phyloP scores from a whole-genome alignment of 2,888 invertebrate genomes.

The Lysandra coridon region DNA sequence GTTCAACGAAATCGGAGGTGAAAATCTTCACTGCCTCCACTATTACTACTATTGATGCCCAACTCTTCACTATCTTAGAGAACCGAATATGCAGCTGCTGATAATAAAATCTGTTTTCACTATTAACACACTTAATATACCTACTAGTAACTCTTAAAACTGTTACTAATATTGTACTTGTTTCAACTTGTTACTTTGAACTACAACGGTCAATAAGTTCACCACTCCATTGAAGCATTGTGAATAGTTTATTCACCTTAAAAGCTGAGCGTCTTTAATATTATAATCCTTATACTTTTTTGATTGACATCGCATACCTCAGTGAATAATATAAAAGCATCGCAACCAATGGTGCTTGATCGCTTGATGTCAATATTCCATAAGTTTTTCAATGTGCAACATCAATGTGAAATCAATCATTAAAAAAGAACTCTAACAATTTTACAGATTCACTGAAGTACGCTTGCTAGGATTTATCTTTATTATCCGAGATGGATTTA shows the following conservation, averaged over 20 bases:
- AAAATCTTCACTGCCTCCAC: too few relatives aligned
- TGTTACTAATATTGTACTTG: neutral
- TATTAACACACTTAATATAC: neutral
- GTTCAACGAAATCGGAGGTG: too few relatives aligned
- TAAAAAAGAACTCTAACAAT: slow-evolving; percentile 9
- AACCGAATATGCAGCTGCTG: neutral
- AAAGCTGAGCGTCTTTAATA: slow-evolving; percentile 10
- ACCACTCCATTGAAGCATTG: slow-evolving; percentile 14
- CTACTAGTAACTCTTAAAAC: neutral
- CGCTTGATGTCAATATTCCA: neutral
- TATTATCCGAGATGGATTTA: neutral
- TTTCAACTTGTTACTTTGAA: neutral
- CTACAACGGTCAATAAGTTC: slow-evolving; percentile 26
- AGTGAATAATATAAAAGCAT: slow-evolving; percentile 16
- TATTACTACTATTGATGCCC: neutral
- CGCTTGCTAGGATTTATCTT: neutral
- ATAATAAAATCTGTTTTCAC: neutral
- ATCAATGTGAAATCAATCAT: slow-evolving; percentile 6
- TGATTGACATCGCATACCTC: neutral
- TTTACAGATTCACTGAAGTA: neutral
- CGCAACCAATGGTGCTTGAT: neutral
- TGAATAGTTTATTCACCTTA: slow-evolving; percentile 26
- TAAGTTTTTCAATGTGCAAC: slow-evolving; percentile 11
- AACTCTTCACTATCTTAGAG: neutral
- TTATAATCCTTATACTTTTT: slow-evolving; percentile 24